phyloP scores from a whole-genome alignment of 1,140 invertebrate species.

The Gonatopus flavifemur region DNA sequence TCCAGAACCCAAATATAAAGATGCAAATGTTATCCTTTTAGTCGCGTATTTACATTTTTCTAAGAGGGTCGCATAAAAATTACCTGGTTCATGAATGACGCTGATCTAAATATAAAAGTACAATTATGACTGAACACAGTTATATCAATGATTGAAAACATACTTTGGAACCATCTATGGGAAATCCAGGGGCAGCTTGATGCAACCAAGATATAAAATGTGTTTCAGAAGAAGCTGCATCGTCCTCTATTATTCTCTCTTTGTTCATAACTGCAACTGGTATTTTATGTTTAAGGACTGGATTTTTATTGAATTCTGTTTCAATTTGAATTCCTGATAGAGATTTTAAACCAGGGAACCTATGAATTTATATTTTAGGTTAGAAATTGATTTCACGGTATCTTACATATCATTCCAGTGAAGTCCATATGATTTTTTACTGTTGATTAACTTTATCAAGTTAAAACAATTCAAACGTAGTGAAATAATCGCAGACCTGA shows the following conservation, averaged over 20 bases:
- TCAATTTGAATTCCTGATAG: conserved; percentile 3
- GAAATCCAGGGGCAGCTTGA: conserved; percentile 71
- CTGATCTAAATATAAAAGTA: conserved; percentile 58
- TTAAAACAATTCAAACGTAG: background rate
- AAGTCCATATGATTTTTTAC: background rate
- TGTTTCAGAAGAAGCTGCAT: conserved; percentile 30
- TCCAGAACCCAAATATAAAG: conserved; percentile 92
- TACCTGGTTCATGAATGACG: conserved; percentile 72
- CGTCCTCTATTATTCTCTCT: conserved; percentile 31
- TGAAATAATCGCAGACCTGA: background rate
- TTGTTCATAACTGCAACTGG: conserved; percentile 40
- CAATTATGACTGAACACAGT: no score
- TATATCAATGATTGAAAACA: background rate
- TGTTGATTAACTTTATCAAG: background rate
- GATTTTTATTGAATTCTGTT: background rate
- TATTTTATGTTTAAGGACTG: conserved; percentile 24
- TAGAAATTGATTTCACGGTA: background rate
- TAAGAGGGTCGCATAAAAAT: conserved; percentile 77
- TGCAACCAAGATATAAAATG: conserved; percentile 64
- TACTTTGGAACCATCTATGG: conserved; percentile 67
- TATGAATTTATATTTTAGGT: conserved; percentile 6
- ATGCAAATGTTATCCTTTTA: conserved; percentile 82
- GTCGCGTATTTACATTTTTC: conserved; percentile 71
- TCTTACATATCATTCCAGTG: background rate
- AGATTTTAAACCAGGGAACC: conserved; percentile 20